These are phyloP conservation scores for Odobenus rosmarus DNA, from an alignment of 2,113 vertebrate species.

Conservation along the genomic window DNA sequence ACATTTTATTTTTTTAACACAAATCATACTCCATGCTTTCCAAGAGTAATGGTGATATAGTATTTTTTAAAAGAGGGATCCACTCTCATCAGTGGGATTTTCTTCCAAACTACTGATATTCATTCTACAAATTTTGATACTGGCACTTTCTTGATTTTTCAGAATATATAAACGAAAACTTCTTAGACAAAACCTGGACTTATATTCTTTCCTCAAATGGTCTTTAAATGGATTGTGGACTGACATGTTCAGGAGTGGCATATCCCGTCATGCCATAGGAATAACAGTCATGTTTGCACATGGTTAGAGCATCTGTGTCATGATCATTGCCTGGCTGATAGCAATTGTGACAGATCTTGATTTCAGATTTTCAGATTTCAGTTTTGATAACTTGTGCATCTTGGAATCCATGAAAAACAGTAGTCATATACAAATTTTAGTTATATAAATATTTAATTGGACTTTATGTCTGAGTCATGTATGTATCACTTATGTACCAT, in stretches of 20 bases:
- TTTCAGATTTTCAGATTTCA: slow-evolving; percentile 27
- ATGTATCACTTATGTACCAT: neutral
- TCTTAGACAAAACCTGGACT: neutral
- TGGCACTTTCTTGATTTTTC: neutral
- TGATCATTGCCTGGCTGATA: neutral
- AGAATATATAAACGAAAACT: neutral
- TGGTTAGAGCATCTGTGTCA: neutral
- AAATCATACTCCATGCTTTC: neutral
- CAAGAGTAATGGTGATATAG: neutral
- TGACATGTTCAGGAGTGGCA: neutral
- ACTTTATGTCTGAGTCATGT: neutral
- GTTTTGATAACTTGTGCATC: neutral
- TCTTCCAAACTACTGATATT: neutral
- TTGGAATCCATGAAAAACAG: neutral
- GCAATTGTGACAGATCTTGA: neutral
- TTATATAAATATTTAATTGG: neutral
- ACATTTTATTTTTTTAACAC: neutral
- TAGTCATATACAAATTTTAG: neutral
- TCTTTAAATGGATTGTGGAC: neutral
- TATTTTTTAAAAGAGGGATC: neutral
- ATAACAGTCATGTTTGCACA: neutral
- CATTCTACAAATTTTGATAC: neutral
- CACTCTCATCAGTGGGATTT: neutral
- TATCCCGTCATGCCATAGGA: neutral
- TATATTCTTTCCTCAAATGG: neutral